phyloP scores from a whole-genome alignment of 2,797 vertebrate genomes.

The Vultur gryphus region DNA sequence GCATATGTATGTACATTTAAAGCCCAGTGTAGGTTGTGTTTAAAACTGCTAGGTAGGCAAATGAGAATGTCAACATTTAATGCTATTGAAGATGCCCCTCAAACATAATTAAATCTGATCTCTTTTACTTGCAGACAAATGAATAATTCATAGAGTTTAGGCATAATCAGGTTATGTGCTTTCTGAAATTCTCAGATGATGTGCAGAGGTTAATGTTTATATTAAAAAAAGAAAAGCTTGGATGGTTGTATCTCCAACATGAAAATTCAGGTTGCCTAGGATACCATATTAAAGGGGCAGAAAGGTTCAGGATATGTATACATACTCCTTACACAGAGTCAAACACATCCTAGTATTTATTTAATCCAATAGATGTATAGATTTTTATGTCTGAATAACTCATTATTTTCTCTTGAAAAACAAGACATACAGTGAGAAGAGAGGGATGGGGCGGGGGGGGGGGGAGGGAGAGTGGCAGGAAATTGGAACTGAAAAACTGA shows the following conservation, averaged over 20 bases:
- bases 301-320: background rate
- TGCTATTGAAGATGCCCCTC: conserved; percentile 54
- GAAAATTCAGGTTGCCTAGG: conserved; percentile 29
- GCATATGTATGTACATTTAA: background rate
- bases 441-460: background rate
- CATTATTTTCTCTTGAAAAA: background rate
- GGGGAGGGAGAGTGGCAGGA: background rate
- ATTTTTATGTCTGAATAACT: background rate
- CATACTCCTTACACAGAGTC: background rate
- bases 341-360: background rate
- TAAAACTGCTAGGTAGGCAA: conserved; percentile 46
- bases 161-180: conserved; percentile 59
- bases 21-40: background rate
- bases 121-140: conserved; percentile 53
- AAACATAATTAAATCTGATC: conserved; percentile 66
- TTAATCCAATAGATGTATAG: background rate
- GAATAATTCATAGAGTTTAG: conserved; percentile 65
- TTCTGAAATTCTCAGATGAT: conserved; percentile 60
- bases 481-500: background rate
- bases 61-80: conserved; percentile 36
- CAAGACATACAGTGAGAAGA: background rate
- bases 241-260: background rate
- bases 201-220: conserved; percentile 55
- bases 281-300: background rate
- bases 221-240: conserved; percentile 24